phyloP scores from a whole-genome alignment of 2,888 invertebrate species.

The Dolomedes plantarius region DNA sequence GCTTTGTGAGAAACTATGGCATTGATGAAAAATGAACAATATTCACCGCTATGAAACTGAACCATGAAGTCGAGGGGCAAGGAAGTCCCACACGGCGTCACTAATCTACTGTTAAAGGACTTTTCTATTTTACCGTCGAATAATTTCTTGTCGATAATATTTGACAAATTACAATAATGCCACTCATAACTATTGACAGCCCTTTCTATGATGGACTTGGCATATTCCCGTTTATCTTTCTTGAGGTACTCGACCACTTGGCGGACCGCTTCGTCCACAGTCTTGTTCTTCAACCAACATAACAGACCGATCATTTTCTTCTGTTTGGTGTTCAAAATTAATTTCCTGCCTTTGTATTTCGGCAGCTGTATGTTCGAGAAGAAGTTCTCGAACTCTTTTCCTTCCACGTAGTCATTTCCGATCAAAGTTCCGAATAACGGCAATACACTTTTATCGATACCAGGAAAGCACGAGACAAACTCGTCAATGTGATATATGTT shows the following conservation, averaged over 20 bases:
- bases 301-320: constrained; percentile 84
- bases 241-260: constrained; percentile 82
- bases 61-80: constrained; percentile 83
- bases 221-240: constrained; percentile 79
- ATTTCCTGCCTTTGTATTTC: constrained; percentile 38
- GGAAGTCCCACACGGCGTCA: constrained; percentile 72
- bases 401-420: constrained; percentile 92
- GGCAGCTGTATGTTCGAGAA: constrained; percentile 46
- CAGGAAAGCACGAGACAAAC: constrained; percentile 82
- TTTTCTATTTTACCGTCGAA: not conserved
- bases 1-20: constrained; percentile 75
- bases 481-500: constrained; percentile 85
- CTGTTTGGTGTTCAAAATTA: constrained; percentile 81
- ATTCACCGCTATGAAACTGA: constrained; percentile 81
- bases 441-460: constrained; percentile 82
- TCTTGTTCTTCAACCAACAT: constrained; percentile 85
- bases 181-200: constrained; percentile 83
- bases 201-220: constrained; percentile 81
- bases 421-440: constrained; percentile 88
- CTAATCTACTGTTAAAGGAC: not conserved
- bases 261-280: constrained; percentile 83
- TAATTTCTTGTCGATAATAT: constrained; percentile 76
- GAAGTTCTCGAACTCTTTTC: constrained; percentile 47
- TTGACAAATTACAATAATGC: constrained; percentile 80
- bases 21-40: constrained; percentile 83